Base-by-base conservation (phyloP, 2,113 vertebrate genomes). In the Gopherus flavomarginatus region DNA sequence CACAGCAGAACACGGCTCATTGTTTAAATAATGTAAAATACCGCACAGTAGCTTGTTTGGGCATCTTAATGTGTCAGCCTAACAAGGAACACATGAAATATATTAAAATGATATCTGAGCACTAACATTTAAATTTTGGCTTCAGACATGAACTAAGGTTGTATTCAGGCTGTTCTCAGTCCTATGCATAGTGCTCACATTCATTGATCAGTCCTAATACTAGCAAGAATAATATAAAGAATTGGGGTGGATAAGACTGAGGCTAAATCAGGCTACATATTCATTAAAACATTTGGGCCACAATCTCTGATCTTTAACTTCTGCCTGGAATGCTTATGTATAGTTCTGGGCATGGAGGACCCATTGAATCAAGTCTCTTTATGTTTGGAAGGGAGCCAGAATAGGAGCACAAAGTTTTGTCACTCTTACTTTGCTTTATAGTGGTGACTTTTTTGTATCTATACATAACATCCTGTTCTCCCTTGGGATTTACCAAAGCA, bases 181-280 rank as follows among this genome's bases (percentile, higher is more conserved):
- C 1, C 0, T 5, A 1, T 0, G 6, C 14, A 13, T 16, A 75
- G 75, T 50, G 59, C 35, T 35, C 72, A 72, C 78, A 82, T 94
- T 69, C 38, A 11, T 53, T 89, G 86, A 82, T 89, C 22, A 29
- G 1, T 0, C 19, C 16, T 2, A 1, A 31, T 78, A 42, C 31
- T 52, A 42, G 83, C 65, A 87, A 88, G n/a, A 89, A 62, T 52
- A 83, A 52, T 1, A 92, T 38, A 72, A 38, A 72, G 7, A 38
- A 72, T 21, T n/a, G n/a, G 19, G 21, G 7, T n/a, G 35, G 31
- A 69, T 69, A 69, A n/a, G 65, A 69, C 27, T 69, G 35, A n/a
- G 12, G 31, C 65, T 69, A 69, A 69, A n/a, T 69, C 65, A 69
- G 35, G 35, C 35, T n/a, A 62, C 12, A 69, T 35, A 69, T n/a